A percentile compares a stretch with the other conserved stretches of the same genome.
Evolutionary conservation across 2,797 vertebrate genomes (phyloP).

Genomic region (Coluber constrictor): DNA sequence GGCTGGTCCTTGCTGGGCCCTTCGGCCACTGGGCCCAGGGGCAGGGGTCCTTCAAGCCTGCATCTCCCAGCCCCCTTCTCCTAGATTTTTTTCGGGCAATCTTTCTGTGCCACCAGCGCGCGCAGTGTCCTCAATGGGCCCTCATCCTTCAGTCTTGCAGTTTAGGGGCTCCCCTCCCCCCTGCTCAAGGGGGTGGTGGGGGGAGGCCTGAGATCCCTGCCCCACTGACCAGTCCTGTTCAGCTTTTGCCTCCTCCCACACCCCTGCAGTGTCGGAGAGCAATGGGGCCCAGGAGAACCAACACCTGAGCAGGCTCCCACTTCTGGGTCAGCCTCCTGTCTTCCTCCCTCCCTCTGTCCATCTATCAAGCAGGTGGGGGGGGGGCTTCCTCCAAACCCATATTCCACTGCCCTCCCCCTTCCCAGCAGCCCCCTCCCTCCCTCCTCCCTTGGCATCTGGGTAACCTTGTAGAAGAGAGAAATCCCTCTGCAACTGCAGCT

Average conservation of each 20-base stretch:
- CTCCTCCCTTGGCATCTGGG: not conserved
- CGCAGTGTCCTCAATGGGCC: not conserved
- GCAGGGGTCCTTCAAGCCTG: not conserved
- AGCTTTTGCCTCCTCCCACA: not conserved
- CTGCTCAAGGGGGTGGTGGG: not conserved
- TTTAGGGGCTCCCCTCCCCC: not conserved
- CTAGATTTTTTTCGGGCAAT: not conserved
- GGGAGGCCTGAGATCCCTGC: not conserved
- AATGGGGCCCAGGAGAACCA: not conserved
- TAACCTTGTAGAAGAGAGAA: not conserved
- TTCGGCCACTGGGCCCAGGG: not conserved
- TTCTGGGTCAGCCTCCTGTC: not conserved
- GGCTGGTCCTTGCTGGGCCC: not conserved
- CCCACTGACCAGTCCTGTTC: not conserved
- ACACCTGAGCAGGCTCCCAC: not conserved
- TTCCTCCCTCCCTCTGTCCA: not conserved
- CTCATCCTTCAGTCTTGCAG: not conserved
- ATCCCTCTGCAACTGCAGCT: not conserved
- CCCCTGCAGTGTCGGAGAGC: not conserved
- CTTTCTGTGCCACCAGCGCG: not conserved
- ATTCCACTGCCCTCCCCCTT: not conserved
- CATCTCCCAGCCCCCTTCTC: not conserved
- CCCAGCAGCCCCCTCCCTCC: not conserved
- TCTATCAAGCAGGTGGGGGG: not conserved
- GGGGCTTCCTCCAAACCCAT: not conserved